Evolutionary conservation across 2,113 vertebrate species (phyloP).

Genomic region (Papio anubis): DNA sequence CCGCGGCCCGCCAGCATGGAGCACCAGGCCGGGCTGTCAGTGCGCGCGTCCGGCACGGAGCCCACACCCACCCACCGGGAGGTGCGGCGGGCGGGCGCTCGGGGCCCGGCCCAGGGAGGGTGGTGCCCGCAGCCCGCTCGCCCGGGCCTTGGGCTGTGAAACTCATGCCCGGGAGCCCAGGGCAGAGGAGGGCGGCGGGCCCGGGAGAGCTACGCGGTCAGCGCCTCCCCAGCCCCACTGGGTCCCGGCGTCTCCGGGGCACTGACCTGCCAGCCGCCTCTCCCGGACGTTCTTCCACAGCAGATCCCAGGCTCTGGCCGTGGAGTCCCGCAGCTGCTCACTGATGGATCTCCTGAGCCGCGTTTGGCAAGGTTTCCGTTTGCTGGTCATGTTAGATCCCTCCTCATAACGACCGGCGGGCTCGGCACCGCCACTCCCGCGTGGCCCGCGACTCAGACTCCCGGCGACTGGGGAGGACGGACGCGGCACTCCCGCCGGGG

Average conservation of each 20-base stretch:
- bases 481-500: background rate
- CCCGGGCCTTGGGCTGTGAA: background rate
- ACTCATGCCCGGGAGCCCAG: background rate
- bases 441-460: slow-evolving; percentile 55
- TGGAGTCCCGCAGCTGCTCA: slow-evolving; percentile 93
- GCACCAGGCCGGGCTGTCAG: background rate
- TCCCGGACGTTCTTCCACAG: slow-evolving; percentile 94
- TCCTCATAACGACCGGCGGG: slow-evolving; percentile 81
- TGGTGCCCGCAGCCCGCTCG: background rate
- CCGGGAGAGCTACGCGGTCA: too few relatives aligned
- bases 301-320: slow-evolving; percentile 93
- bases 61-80: background rate
- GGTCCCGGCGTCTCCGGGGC: background rate
- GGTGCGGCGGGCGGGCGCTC: background rate
- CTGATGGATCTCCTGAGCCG: slow-evolving; percentile 93
- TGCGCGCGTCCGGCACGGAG: background rate
- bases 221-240: background rate
- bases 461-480: background rate
- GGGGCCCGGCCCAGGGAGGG: background rate
- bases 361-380: slow-evolving; percentile 82
- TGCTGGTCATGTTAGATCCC: slow-evolving; percentile 88
- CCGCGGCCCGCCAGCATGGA: background rate
- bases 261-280: slow-evolving; percentile 95
- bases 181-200: background rate
- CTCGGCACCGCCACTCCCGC: background rate